phyloP scores from a whole-genome alignment of 1,140 invertebrate species.

The Drosophila pectinifera region DNA sequence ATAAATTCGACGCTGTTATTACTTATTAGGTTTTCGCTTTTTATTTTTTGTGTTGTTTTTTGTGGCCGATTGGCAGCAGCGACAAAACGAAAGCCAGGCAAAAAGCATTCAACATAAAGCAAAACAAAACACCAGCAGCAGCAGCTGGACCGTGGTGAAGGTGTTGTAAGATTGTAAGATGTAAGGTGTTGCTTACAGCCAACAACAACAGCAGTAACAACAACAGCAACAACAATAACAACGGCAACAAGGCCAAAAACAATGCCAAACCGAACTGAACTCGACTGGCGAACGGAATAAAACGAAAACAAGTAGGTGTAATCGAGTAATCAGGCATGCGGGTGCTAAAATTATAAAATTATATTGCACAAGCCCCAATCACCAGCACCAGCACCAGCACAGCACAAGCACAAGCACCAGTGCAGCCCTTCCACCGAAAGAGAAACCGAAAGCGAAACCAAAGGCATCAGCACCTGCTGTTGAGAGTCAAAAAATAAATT shows the following conservation, averaged over 20 bases:
- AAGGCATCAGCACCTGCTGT: neutral
- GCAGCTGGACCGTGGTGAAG: slow-evolving; percentile 77
- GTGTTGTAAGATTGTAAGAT: slow-evolving; percentile 57
- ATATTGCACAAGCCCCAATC: slow-evolving; percentile 60
- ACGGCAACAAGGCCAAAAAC: slow-evolving; percentile 25
- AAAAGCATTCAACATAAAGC: slow-evolving; percentile 5
- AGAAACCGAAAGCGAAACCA: slow-evolving; percentile 6
- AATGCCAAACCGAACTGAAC: slow-evolving; percentile 19
- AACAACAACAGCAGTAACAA: slow-evolving; percentile 32
- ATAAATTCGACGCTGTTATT: slow-evolving; percentile 41
- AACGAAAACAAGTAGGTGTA: slow-evolving; percentile 51
- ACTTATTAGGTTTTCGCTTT: slow-evolving; percentile 31
- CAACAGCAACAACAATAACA: neutral
- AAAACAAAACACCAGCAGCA: slow-evolving; percentile 30
- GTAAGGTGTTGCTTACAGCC: slow-evolving; percentile 77
- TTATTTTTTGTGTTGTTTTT: slow-evolving; percentile 25
- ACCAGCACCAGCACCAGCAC: slow-evolving; percentile 4
- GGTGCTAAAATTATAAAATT: slow-evolving; percentile 74
- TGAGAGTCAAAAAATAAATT: neutral
- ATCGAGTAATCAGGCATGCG: slow-evolving; percentile 77
- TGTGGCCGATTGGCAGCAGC: slow-evolving; percentile 24
- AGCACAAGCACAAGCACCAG: neutral
- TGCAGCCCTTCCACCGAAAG: slow-evolving; percentile 7
- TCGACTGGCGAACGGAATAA: slow-evolving; percentile 3
- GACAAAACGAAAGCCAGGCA: slow-evolving; percentile 31